Percentiles rank a stretch among this genome's conserved stretches.
These are phyloP conservation scores for Hyphantria cunea DNA, from an alignment of 1,140 invertebrate genomes.

Conservation along the genomic window DNA sequence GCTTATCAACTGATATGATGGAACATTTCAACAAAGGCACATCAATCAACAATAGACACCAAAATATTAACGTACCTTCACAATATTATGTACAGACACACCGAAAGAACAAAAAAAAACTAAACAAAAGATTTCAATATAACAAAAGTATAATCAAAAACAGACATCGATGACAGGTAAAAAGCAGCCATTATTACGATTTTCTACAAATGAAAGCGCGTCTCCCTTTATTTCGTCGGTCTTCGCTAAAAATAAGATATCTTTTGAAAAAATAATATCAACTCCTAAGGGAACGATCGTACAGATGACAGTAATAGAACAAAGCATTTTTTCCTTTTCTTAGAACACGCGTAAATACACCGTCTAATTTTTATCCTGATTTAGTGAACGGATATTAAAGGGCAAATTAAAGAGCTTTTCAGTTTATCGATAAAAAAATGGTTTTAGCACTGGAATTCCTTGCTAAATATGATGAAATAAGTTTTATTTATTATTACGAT, in stretches of 20 bases:
- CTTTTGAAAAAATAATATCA: constrained; percentile 42
- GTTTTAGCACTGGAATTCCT: no score
- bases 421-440: no score
- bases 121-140: constrained; percentile 16
- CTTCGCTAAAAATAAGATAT: constrained; percentile 38
- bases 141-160: constrained; percentile 29
- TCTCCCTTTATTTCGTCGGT: constrained; percentile 36
- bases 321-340: constrained; percentile 27
- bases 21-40: no score
- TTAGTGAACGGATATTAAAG: no score
- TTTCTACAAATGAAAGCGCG: constrained; percentile 38
- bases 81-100: no score
- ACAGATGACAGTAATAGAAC: constrained; percentile 44
- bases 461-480: background rate
- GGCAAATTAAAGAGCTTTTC: no score
- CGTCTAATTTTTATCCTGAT: background rate
- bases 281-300: constrained; percentile 31
- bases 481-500: no score
- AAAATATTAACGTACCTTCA: no score
- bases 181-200: constrained; percentile 48
- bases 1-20: no score
- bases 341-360: background rate
- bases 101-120: constrained; percentile 1
- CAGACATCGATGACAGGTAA: constrained; percentile 44
- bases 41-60: no score